phyloP scores from a whole-genome alignment of 1,140 invertebrate genomes.

The Diuraphis noxia region DNA sequence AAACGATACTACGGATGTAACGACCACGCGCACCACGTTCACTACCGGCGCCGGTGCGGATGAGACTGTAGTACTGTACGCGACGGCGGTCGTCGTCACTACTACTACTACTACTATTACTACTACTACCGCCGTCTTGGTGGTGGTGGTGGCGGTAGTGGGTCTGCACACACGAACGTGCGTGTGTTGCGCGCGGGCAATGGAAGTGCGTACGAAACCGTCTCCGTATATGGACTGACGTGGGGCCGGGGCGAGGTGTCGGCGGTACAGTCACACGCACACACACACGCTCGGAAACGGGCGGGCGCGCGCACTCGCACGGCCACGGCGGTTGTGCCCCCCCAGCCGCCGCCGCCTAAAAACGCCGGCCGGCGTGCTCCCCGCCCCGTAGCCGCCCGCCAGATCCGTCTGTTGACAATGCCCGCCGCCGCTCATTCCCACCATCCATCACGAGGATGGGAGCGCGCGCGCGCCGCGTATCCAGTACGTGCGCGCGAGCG shows the following conservation, averaged over 20 bases:
- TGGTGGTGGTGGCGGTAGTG: neutral
- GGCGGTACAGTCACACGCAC: constrained; percentile 7
- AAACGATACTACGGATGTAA: neutral
- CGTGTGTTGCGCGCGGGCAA: constrained; percentile 26
- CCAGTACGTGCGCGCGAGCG: neutral
- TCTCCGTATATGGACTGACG: constrained; percentile 46
- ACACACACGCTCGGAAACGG: constrained; percentile 1
- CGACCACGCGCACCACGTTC: neutral
- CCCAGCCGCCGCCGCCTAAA: neutral
- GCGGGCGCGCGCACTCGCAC: constrained; percentile 26
- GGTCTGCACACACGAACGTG: constrained; percentile 15
- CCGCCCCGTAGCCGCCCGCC: neutral
- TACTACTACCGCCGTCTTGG: too few species aligned
- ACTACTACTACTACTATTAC: neutral
- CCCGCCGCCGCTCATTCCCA: neutral
- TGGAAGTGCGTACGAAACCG: constrained; percentile 27
- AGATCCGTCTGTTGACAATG: constrained; percentile 9
- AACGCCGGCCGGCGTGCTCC: constrained; percentile 42
- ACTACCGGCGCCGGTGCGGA: constrained; percentile 34
- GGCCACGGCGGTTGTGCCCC: neutral
- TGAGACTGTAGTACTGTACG: constrained; percentile 33
- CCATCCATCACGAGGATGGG: neutral
- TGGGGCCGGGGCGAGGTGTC: constrained; percentile 50
- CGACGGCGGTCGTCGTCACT: neutral
- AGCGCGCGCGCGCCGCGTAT: neutral